Base-by-base conservation (phyloP, 2,888 invertebrate genomes). In the Leptinotarsa haldemani region DNA sequence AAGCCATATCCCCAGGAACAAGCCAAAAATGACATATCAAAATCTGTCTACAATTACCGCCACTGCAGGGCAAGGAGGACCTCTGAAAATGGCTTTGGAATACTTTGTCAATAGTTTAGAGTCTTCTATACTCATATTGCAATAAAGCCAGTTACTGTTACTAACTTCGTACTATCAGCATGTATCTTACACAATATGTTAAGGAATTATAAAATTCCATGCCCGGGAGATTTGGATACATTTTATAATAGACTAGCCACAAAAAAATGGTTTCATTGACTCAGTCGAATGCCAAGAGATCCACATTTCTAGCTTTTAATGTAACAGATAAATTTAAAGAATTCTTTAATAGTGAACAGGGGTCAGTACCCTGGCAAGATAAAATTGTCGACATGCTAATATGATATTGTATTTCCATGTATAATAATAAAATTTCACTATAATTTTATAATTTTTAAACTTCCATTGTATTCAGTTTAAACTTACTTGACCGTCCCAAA, bases 31-130 rank as follows among this genome's bases (percentile, higher is more conserved):
- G 70, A 74, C 58, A 13, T 16, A 53, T 16, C 30, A 22, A 74
- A 75, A 65, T 16, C 56, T 25, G 65, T 46, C 20, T 70, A 75
- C 47, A 74, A 75, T 65, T 74, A 75, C 68, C n/a, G 70, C 18
- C 61, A 75, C 20, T 48, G 65, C 56, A 75, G 50, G 65, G 74
- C 74, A 3, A 70, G 76, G 46, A 75, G 76, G 67, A 69, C 58
- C 22, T 68, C 76, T 46, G 71, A 75, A 75, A 74, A 74, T 63
- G 67, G 66, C 46, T 74, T 74, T 75, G 75, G 75, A 16, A 70
- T 74, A 50, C 16, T 75, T 56, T 50, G 73, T 15, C 16, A 66
- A 7, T 70, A 47, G 22, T 75, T 74, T 46, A 40, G 67, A 58
- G 66, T 75, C n/a, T 75, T 75, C 52, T 71, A 52, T 46, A 75